Evolutionary conservation across 2,888 invertebrate genomes (phyloP).

Genomic region (Clusia tigrina): DNA sequence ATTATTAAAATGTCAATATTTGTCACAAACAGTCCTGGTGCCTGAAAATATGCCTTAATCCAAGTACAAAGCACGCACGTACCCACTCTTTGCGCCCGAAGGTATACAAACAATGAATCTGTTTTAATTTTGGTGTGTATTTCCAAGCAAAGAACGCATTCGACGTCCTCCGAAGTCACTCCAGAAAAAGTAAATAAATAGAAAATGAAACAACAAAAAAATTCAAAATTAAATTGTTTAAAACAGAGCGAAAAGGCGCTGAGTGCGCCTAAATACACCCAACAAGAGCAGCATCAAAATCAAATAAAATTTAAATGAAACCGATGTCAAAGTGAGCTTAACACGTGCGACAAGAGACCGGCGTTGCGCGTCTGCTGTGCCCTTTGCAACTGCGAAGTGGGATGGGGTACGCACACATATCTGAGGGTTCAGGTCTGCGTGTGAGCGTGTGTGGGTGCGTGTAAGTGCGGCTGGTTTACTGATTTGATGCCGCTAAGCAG

Average conservation of each 20-base stretch:
- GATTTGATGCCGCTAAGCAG: too few species aligned
- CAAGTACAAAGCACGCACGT: background rate
- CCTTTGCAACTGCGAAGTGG: too few species aligned
- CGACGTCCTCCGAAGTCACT: too few species aligned
- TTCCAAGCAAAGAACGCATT: background rate
- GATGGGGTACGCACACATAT: too few species aligned
- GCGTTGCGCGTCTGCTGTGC: too few species aligned
- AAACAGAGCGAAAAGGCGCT: constrained; percentile 28
- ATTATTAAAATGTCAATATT: constrained; percentile 52
- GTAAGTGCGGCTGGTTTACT: too few species aligned
- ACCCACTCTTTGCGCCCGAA: constrained; percentile 8
- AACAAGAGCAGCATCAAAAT: background rate
- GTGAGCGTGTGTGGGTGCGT: too few species aligned
- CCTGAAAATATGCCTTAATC: constrained; percentile 13
- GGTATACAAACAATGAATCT: constrained; percentile 13
- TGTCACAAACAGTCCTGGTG: constrained; percentile 30
- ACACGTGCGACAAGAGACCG: too few species aligned
- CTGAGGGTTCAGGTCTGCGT: too few species aligned
- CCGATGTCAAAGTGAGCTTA: constrained; percentile 14
- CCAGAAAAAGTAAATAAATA: background rate
- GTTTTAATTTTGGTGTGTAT: too few species aligned
- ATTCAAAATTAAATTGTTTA: constrained; percentile 33
- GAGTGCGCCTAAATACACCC: constrained; percentile 8
- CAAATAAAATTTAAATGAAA: constrained; percentile 19
- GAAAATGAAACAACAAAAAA: constrained; percentile 8